A percentile compares a stretch with the other conserved stretches of the same genome.
Evolutionary conservation across 2,888 invertebrate species (phyloP).

Genomic region (Desoria tigrina): DNA sequence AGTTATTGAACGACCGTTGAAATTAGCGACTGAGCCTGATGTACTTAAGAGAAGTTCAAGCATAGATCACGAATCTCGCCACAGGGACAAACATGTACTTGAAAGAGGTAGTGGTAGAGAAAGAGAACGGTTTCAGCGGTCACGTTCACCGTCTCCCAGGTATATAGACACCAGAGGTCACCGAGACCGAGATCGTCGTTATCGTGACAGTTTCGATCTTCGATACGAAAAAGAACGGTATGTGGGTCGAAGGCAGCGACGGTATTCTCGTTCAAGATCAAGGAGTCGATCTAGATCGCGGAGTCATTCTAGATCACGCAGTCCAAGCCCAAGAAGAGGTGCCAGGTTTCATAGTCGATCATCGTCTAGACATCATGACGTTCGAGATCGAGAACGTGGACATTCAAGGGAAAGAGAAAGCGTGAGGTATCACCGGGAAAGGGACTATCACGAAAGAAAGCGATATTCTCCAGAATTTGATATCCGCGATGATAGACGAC

Average conservation of each 20-base stretch:
- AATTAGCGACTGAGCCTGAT: neutral
- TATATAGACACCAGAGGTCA: neutral
- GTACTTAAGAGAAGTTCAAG: neutral
- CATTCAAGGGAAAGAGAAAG: conserved; percentile 12
- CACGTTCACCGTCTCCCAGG: conserved; percentile 32
- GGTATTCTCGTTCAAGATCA: conserved; percentile 28
- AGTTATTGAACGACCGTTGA: neutral
- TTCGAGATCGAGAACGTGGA: conserved; percentile 22
- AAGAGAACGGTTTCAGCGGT: conserved; percentile 16
- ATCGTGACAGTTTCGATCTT: neutral
- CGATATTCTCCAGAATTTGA: conserved; percentile 9
- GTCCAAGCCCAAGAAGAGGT: conserved; percentile 24
- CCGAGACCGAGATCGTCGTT: conserved; percentile 14
- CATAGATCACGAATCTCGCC: conserved; percentile 19
- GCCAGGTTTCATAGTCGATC: conserved; percentile 19
- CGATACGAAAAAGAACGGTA: conserved; percentile 5
- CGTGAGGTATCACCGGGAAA: conserved; percentile 16
- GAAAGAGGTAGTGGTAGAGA: conserved; percentile 15
- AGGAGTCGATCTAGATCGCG: conserved; percentile 31
- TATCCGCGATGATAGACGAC: neutral
- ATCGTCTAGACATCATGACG: conserved; percentile 18
- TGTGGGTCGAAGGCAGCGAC: conserved; percentile 29
- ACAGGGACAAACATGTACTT: conserved; percentile 31
- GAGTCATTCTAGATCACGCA: conserved; percentile 31
- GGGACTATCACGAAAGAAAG: conserved; percentile 27